A percentile compares a stretch with the other conserved stretches of the same genome.
Conservation (phyloP, 2,113 vertebrate species). For the Corythornis madagascariensis region DNA sequence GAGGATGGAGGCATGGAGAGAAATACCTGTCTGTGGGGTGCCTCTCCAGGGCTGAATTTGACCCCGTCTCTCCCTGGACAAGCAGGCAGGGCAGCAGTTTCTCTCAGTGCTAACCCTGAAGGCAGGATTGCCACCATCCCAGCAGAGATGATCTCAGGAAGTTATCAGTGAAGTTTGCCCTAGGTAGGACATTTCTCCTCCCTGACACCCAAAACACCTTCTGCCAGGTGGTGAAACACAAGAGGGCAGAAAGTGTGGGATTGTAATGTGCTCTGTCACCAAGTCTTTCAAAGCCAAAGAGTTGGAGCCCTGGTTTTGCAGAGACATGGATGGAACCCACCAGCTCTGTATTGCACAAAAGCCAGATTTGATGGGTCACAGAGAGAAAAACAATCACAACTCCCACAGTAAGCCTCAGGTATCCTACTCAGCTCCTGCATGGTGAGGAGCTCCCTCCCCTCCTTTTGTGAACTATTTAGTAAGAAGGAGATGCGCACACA, state of each 20-base stretch:
- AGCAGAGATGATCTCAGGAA: not conserved
- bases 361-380: not conserved
- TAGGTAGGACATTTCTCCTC: not conserved
- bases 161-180: not conserved
- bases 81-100: not conserved
- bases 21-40: not conserved
- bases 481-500: not conserved
- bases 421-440: not conserved
- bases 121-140: not conserved
- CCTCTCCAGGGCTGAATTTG: not conserved
- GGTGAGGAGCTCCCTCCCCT: not conserved
- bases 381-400: not conserved
- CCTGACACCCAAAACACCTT: not conserved
- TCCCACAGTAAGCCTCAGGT: fast-evolving
- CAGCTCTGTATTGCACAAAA: fast-evolving
- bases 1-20: not conserved
- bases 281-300: not conserved
- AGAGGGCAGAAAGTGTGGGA: not conserved
- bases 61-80: not conserved
- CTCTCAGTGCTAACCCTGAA: not conserved
- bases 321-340: not conserved
- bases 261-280: not conserved
- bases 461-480: fast-evolving
- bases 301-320: too few species aligned
- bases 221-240: not conserved